These are phyloP conservation scores for Gavia stellata DNA, from an alignment of 2,113 vertebrate species.

Conservation along the genomic window DNA sequence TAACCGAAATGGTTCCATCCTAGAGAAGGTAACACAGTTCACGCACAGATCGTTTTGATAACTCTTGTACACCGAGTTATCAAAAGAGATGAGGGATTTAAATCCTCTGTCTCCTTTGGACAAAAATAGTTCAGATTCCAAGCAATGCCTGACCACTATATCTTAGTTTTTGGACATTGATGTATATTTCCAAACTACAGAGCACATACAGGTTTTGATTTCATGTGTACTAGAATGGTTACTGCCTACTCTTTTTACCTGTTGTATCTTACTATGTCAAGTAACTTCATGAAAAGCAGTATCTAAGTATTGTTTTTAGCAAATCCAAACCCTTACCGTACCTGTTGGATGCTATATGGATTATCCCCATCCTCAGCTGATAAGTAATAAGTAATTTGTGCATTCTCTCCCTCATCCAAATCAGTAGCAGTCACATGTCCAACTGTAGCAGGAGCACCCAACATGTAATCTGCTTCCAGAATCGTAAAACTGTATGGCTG, in stretches of 20 bases:
- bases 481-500: conserved; percentile 50
- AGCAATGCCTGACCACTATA: not conserved
- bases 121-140: not conserved
- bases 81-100: not conserved
- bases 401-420: conserved; percentile 70
- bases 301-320: not conserved
- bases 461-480: conserved; percentile 62
- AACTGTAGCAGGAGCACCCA: not conserved
- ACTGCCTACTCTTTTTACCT: not conserved
- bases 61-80: not conserved
- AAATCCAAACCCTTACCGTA: conserved; percentile 49
- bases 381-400: conserved; percentile 57
- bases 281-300: not conserved
- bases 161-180: not conserved
- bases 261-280: not conserved
- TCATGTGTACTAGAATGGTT: not conserved
- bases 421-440: conserved; percentile 61
- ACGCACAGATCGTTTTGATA: not conserved
- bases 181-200: not conserved
- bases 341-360: conserved; percentile 66
- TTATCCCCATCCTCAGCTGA: conserved; percentile 45
- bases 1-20: conserved; percentile 71
- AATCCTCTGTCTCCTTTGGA: not conserved
- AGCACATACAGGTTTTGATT: not conserved
- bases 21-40: conserved; percentile 7